Evolutionary conservation across 2,888 invertebrate genomes (phyloP).

Genomic region (Digitonthophagus gazella): DNA sequence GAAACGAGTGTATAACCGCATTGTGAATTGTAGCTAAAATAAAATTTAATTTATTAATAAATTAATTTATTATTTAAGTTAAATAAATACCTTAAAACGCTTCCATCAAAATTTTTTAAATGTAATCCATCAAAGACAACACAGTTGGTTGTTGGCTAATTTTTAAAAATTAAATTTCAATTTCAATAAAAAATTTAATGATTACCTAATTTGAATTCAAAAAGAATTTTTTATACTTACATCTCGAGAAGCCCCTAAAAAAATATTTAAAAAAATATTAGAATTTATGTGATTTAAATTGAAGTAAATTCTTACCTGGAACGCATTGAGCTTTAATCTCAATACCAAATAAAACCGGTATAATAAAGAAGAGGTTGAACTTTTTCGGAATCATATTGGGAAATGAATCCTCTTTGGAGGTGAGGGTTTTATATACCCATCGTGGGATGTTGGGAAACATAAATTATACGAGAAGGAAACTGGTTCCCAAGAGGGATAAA

Average conservation of each 20-base stretch:
- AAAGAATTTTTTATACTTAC: conserved; percentile 6
- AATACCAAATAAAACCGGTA: background rate
- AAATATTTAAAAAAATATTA: too few relatives aligned
- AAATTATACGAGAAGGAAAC: background rate
- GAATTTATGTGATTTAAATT: too few relatives aligned
- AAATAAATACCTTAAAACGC: background rate
- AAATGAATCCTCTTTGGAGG: background rate
- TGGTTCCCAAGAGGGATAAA: background rate
- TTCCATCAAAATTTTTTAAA: conserved; percentile 1
- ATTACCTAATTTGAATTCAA: background rate
- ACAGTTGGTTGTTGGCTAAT: background rate
- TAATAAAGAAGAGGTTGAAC: background rate
- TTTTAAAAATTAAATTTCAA: background rate
- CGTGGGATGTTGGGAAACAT: background rate
- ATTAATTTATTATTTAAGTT: background rate
- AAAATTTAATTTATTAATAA: background rate
- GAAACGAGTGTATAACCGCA: conserved; percentile 7
- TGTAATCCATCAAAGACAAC: background rate
- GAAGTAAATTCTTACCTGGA: too few relatives aligned
- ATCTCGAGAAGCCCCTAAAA: conserved; percentile 71
- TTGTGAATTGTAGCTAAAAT: background rate
- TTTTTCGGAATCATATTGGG: background rate
- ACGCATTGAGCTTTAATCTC: background rate
- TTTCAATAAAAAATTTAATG: background rate
- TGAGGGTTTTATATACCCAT: background rate